Conservation (phyloP, 2,797 vertebrate genomes). For the Hyperoplus lanceolatus region DNA sequence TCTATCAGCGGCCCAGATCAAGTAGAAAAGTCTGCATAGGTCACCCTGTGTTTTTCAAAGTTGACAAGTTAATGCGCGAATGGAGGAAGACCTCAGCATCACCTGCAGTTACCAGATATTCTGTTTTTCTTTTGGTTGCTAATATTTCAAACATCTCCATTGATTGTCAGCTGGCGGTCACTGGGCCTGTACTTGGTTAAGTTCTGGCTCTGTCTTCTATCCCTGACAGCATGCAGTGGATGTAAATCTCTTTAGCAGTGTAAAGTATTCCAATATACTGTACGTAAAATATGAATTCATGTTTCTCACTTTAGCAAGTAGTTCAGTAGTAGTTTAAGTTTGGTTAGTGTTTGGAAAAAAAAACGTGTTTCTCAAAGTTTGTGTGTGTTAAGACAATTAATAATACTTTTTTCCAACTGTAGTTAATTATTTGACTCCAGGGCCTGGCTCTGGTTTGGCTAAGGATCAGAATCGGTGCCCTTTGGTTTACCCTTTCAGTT, state of each 20-base stretch:
- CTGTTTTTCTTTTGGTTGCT: conserved; percentile 65
- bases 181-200: conserved; percentile 56
- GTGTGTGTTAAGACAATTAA: neutral
- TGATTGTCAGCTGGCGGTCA: conserved; percentile 69
- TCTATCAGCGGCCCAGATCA: conserved; percentile 42
- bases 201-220: conserved; percentile 58
- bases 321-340: neutral
- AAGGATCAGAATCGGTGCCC: conserved; percentile 20
- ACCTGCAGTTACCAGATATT: conserved; percentile 56
- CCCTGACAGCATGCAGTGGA: conserved; percentile 56
- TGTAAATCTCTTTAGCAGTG: conserved; percentile 52
- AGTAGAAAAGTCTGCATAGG: conserved; percentile 21
- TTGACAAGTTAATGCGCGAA: conserved; percentile 50
- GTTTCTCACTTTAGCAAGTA: conserved; percentile 10
- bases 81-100: conserved; percentile 46
- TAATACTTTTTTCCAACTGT: conserved; percentile 12
- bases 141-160: conserved; percentile 60
- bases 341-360: conserved; percentile 8
- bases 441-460: conserved; percentile 35
- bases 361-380: conserved; percentile 5
- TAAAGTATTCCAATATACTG: conserved; percentile 19
- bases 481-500: conserved; percentile 29
- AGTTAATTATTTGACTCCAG: conserved; percentile 8
- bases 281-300: conserved; percentile 10
- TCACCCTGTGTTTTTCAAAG: conserved; percentile 46